Base-by-base conservation (phyloP, 2,888 invertebrate species). In the Phragmatobia fuliginosa region DNA sequence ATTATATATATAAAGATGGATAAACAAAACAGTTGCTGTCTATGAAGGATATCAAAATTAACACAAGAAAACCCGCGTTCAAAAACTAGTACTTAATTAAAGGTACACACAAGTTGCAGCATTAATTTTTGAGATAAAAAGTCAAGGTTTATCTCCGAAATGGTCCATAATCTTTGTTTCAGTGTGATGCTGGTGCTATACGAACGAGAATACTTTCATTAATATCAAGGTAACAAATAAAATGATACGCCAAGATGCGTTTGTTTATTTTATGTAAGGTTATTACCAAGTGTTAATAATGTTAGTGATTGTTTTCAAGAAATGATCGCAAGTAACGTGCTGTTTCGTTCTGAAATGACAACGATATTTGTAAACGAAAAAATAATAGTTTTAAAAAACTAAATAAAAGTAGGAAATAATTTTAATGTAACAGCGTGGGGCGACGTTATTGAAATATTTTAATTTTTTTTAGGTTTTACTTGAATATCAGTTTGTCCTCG, bases 51-150 rank as follows among this genome's bases (percentile, higher is more conserved):
- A 21, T 2, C 41, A 5, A 11, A 41, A 41, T 18, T 41, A 41
- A 14, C 16, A 3, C 56, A 25, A 28, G 16, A 4, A 25, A 56
- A 28, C 14, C 28, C 14, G 16, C 25, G 16, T 0, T 28, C 28
- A 16, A 56, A 56, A 28, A 16, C 28, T 56, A 56, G 56, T 16
- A 28, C 6, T 28, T 16, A 56, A 28, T 56, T 8, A 56, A 28
- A 56, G 25, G 25, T 28, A 16, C 52, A 36, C 36, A 32, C 64
- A 56, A 52, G 25, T 56, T 36, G n/a, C 11, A 25, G 52, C 49
- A 64, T 49, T 52, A 52, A 63, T 64, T 56, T 64, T 64, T 64
- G n/a, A 36, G 52, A 49, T 56, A 16, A 64, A 56, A 56, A 64
- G 64, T 64, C 64, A 64, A 64, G 64, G 64, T 64, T 64, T 63